Conservation (phyloP, 2,888 invertebrate species). For the Hydriomena furcata region DNA sequence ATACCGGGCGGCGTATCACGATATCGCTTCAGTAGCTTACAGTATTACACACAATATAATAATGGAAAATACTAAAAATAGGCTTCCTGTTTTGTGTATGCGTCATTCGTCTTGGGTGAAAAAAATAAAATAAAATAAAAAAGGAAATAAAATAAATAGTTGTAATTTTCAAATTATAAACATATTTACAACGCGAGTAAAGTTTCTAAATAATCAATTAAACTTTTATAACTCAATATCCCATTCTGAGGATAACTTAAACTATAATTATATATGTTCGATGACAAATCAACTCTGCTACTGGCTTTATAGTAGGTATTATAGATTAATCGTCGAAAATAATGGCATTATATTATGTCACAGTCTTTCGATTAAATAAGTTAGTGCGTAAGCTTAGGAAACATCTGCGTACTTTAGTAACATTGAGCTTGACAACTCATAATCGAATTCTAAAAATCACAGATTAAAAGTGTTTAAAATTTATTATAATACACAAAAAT, state of each 20-base stretch:
- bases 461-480: slow-evolving; percentile 6
- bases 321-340: slow-evolving; percentile 58
- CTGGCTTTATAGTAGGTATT: slow-evolving; percentile 44
- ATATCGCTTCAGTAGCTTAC: slow-evolving; percentile 44
- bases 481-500: not conserved
- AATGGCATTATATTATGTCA: slow-evolving; percentile 73
- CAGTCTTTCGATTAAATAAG: slow-evolving; percentile 73
- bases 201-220: slow-evolving; percentile 50
- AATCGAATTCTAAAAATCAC: slow-evolving; percentile 9
- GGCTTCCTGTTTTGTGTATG: slow-evolving; percentile 54
- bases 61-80: slow-evolving; percentile 23
- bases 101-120: slow-evolving; percentile 71
- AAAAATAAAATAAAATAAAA: slow-evolving; percentile 57
- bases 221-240: slow-evolving; percentile 54
- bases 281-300: slow-evolving; percentile 44
- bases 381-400: slow-evolving; percentile 52
- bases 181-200: slow-evolving; percentile 80
- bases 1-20: slow-evolving; percentile 40
- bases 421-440: slow-evolving; percentile 17
- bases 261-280: slow-evolving; percentile 41
- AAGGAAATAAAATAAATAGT: slow-evolving; percentile 78
- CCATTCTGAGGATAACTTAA: slow-evolving; percentile 40
- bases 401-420: slow-evolving; percentile 31
- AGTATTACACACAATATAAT: slow-evolving; percentile 25
- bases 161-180: slow-evolving; percentile 72